Evolutionary conservation across 2,888 invertebrate species (phyloP).

Genomic region (Orthosia cruda): DNA sequence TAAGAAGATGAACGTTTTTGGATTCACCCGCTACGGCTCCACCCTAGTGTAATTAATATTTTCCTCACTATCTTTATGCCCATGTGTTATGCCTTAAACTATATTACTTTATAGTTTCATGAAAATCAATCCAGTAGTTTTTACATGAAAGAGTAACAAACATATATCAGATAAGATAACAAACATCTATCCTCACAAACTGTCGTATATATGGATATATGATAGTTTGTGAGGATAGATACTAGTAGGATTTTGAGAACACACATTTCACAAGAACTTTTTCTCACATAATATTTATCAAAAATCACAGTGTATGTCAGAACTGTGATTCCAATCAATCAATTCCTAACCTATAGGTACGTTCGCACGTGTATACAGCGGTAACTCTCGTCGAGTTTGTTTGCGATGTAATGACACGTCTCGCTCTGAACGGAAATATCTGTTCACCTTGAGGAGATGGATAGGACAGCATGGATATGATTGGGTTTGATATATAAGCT

Average conservation of each 20-base stretch:
- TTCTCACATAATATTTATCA: not conserved
- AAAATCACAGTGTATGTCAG: constrained; percentile 3
- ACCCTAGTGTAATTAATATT: too few relatives aligned
- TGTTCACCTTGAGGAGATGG: constrained; percentile 65
- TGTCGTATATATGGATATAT: too few relatives aligned
- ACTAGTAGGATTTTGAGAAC: not conserved
- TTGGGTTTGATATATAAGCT: constrained; percentile 29
- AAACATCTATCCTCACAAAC: too few relatives aligned
- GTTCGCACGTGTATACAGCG: constrained; percentile 27
- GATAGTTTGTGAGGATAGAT: too few relatives aligned
- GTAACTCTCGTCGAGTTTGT: constrained; percentile 26
- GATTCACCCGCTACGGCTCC: too few relatives aligned
- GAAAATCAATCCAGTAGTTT: too few relatives aligned
- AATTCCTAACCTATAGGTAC: constrained; percentile 23
- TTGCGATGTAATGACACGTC: constrained; percentile 50
- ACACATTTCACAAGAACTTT: not conserved
- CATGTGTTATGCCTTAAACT: too few relatives aligned
- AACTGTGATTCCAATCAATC: constrained; percentile 47
- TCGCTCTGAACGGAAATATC: constrained; percentile 62
- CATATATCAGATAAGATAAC: too few relatives aligned
- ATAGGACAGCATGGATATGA: constrained; percentile 43
- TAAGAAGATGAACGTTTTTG: too few relatives aligned
- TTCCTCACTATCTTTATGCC: too few relatives aligned
- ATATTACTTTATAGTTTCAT: too few relatives aligned
- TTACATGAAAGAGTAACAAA: too few relatives aligned